Conservation (phyloP, 2,888 invertebrate genomes). For the Epistrophe eligans region DNA sequence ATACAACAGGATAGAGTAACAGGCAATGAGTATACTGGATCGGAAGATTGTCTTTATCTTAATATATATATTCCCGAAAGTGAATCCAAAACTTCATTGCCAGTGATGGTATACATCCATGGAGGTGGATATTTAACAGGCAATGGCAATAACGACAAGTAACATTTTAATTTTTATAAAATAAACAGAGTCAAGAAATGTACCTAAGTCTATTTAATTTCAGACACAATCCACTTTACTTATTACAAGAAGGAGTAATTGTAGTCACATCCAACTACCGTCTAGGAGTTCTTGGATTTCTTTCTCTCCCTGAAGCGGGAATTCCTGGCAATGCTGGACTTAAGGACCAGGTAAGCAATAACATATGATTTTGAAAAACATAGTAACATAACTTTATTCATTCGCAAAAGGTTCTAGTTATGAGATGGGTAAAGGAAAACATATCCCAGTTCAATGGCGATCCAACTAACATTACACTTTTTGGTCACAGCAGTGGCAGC, state of each 20-base stretch:
- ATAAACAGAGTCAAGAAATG: not conserved
- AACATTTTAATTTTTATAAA: not conserved
- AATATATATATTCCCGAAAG: slow-evolving; percentile 79
- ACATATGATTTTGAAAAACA: not conserved
- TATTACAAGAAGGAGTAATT: slow-evolving; percentile 77
- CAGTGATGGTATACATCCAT: slow-evolving; percentile 79
- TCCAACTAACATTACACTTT: slow-evolving; percentile 78
- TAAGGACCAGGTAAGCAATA: slow-evolving; percentile 77
- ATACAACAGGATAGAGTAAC: slow-evolving; percentile 76
- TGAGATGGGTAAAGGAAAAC: slow-evolving; percentile 83
- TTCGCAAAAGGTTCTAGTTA: slow-evolving; percentile 80
- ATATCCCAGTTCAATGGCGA: slow-evolving; percentile 83
- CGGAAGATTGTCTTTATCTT: slow-evolving; percentile 80
- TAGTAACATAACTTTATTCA: not conserved
- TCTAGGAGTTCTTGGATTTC: slow-evolving; percentile 77
- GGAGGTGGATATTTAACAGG: slow-evolving; percentile 77
- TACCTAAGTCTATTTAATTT: not conserved
- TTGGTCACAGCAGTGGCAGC: slow-evolving; percentile 78
- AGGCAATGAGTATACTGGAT: slow-evolving; percentile 77
- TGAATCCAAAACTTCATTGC: slow-evolving; percentile 69
- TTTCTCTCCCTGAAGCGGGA: slow-evolving; percentile 76
- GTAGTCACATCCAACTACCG: slow-evolving; percentile 78
- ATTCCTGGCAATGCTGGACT: slow-evolving; percentile 78
- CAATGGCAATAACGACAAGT: slow-evolving; percentile 81
- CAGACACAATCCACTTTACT: slow-evolving; percentile 77